These are phyloP conservation scores for Sturmia bella DNA, from an alignment of 2,888 invertebrate species.

Conservation along the genomic window DNA sequence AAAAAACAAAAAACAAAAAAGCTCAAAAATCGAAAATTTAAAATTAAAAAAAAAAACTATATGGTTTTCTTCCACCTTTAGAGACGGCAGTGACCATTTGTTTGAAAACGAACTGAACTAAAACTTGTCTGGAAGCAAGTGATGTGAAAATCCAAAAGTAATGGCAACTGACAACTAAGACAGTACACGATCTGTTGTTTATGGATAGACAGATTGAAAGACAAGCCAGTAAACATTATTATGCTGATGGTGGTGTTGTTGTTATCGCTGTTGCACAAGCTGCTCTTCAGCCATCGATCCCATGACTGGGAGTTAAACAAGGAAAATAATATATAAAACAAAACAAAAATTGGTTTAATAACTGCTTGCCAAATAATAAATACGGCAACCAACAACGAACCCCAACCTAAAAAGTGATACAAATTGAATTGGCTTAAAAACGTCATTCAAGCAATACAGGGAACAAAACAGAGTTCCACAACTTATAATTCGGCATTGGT, in stretches of 20 bases:
- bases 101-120: conserved; percentile 36
- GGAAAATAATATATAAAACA: conserved; percentile 24
- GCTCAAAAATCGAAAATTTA: conserved; percentile 56
- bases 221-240: conserved; percentile 69
- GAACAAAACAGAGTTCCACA: conserved; percentile 35
- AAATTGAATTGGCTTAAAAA: conserved; percentile 68
- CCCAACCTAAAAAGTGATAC: conserved; percentile 58
- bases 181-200: conserved; percentile 68
- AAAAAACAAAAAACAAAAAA: conserved; percentile 25
- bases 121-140: conserved; percentile 66
- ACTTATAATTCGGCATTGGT: background rate
- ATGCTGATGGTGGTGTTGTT: conserved; percentile 38
- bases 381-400: conserved; percentile 18
- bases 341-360: conserved; percentile 63
- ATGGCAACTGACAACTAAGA: conserved; percentile 70
- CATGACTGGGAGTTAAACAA: conserved; percentile 42
- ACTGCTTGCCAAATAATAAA: conserved; percentile 62
- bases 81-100: conserved; percentile 52
- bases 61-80: conserved; percentile 45
- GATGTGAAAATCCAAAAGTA: conserved; percentile 69
- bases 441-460: conserved; percentile 62
- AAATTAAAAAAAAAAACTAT: conserved; percentile 40
- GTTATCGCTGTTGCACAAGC: background rate
- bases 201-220: conserved; percentile 71
- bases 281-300: conserved; percentile 62